Evolutionary conservation across 2,888 invertebrate species (phyloP), one percentile per base, ranked within the genome.

Genomic region (Carcina quercana): DNA sequence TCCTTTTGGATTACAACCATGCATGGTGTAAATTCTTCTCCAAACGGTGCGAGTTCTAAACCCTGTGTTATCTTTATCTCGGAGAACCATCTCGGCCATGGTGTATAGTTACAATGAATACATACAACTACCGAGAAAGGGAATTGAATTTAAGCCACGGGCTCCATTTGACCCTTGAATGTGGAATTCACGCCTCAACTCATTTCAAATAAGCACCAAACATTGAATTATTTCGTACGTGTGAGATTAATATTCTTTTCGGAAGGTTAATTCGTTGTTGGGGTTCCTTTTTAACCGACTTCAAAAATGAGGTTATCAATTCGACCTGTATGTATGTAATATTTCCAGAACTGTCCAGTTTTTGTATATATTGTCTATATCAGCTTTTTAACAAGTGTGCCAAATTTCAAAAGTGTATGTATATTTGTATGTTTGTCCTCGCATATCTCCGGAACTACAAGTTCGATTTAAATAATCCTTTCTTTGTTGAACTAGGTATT

Each of bases 1-100:
- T n/a, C n/a, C n/a, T n/a, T n/a, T n/a, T n/a, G n/a, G n/a, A n/a
- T n/a, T n/a, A n/a, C n/a, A n/a, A n/a, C n/a, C 59, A 59, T 52
- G 43, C 29, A 38, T 51, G 51, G 51, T 48, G 51, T 59, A 63
- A 65, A 63, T 58, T 57, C 56, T 45, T 42, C 41, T 41, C 54
- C 50, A 59, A 53, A 56, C 42, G 49, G 52, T 46, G 51, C 51
- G 48, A 49, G 44, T 49, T 44, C 53, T 67, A 70, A 73, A 66
- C 70, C 67, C 65, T 63, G n/a, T n/a, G n/a, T n/a, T n/a, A n/a
- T 56, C 45, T 61, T 70, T 75, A 75, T 75, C 75, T 60, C 35
- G 45, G 48, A 59, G 61, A 66, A 63, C 62, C 57, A 76, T 75
- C 76, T 64, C 46, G 39, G 48, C 38, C 34, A 20, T 34, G 64